Base-by-base conservation (phyloP, 1,140 invertebrate genomes). In the Achatina immaculata region DNA sequence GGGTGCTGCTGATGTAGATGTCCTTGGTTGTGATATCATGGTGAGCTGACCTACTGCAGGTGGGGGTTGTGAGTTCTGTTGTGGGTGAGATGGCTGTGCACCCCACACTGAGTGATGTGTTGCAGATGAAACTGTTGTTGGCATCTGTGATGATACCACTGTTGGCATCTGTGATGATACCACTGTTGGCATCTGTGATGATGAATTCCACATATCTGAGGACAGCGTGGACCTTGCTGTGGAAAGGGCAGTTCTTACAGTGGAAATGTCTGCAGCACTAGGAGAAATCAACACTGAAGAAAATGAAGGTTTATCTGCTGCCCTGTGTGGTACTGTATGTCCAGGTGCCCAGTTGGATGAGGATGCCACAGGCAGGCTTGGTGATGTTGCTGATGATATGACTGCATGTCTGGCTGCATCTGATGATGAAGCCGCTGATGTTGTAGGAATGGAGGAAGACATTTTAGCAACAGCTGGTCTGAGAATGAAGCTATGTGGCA, bases 401-500 rank as follows among this genome's bases (percentile, higher is more conserved):
- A 11, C n/a, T 7, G 21, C 71, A 45, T 42, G 31, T 48, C 16
- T 19, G n/a, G 1, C 11, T 16, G 4, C 3, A 14, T 7, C 4
- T 45, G 71, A 73, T 2, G 43, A 73, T 45, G 71, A 28, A 73
- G 71, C 31, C 48, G 11, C 21, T 16, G 1, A 1, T 1, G 28
- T 24, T 51, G 43, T 28, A 28, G 43, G 0, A 1, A 43, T 7
- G 9, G 71, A 43, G 2, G 71, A 73, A 4, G 74, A 58, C 2
- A 34, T 19, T 34, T 48, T 74, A 31, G 43, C 19, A 45, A 38
- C 7, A 6, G 24, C 36, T 34, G 24, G 24, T 1, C 65, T 42
- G 7, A 28, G 38, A 21, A 68, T 78, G 62, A 78, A 68, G 40
- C 68, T 48, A 66, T 48, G 38, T 28, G 78, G 78, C 14, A 80